Evolutionary conservation across 2,888 invertebrate species (phyloP).

Genomic region (Cerceris ruficornis): DNA sequence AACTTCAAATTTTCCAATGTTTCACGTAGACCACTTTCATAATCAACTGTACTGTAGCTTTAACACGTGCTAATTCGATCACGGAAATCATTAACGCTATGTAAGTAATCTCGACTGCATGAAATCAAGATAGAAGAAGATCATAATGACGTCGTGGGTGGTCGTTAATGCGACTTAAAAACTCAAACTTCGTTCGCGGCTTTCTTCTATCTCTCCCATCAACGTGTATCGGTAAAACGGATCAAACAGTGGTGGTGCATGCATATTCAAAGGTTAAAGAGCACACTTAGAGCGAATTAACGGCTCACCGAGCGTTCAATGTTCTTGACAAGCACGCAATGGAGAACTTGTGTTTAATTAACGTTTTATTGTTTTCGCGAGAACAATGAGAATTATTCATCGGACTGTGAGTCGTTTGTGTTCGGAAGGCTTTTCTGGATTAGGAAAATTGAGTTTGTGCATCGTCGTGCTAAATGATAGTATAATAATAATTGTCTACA

Average conservation of each 20-base stretch:
- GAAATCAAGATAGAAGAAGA: not conserved
- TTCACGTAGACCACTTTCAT: no score
- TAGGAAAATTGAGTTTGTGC: not conserved
- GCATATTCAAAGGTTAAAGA: conserved; percentile 59
- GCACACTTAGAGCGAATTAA: conserved; percentile 53
- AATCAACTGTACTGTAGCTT: no score
- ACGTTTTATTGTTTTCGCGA: conserved; percentile 21
- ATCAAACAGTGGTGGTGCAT: conserved; percentile 41
- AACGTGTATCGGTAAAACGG: conserved; percentile 23
- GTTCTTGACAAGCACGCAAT: conserved; percentile 48
- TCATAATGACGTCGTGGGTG: not conserved
- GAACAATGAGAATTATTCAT: not conserved
- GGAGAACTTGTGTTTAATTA: conserved; percentile 37
- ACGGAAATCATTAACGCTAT: not conserved
- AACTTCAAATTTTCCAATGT: no score
- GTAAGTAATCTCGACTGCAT: not conserved
- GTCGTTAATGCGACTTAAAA: conserved; percentile 6
- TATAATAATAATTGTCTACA: no score
- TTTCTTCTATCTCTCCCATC: not conserved
- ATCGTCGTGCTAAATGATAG: not conserved
- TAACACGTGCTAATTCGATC: conserved; percentile 8
- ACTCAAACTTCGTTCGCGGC: not conserved
- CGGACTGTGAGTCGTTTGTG: not conserved
- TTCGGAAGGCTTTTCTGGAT: not conserved
- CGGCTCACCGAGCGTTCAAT: conserved; percentile 47